A percentile compares a stretch with the other conserved stretches of the same genome.
phyloP scores from a whole-genome alignment of 1,140 invertebrate species.

The Tetragonula clypearis region DNA sequence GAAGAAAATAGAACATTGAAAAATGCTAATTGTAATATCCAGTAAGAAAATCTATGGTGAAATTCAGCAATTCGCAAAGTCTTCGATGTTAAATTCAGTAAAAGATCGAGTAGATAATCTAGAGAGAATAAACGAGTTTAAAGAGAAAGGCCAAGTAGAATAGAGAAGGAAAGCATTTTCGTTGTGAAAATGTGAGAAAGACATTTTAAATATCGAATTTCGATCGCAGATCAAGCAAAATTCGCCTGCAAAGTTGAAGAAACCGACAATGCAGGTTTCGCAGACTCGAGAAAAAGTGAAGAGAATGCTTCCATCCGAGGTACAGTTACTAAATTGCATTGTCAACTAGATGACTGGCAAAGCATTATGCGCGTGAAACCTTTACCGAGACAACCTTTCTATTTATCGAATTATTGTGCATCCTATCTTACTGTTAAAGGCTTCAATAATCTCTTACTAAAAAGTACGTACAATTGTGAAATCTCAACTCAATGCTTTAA shows the following conservation, averaged over 20 bases:
- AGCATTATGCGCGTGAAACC: neutral
- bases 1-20: too few species aligned
- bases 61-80: too few species aligned
- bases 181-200: constrained; percentile 4
- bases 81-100: too few species aligned
- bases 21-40: too few species aligned
- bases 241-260: constrained; percentile 69
- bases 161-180: neutral
- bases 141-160: too few species aligned
- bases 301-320: constrained; percentile 66
- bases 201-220: constrained; percentile 57
- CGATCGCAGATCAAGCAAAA: constrained; percentile 70
- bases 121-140: too few species aligned
- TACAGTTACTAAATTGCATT: constrained; percentile 47
- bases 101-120: too few species aligned
- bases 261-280: constrained; percentile 64
- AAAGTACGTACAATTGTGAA: too few species aligned
- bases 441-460: too few species aligned
- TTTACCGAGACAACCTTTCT: constrained; percentile 20
- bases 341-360: neutral
- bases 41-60: too few species aligned
- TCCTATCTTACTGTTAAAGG: neutral
- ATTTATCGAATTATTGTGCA: neutral
- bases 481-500: too few species aligned
- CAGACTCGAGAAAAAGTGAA: constrained; percentile 63